Evolutionary conservation across 2,113 vertebrate species (phyloP).

Genomic region (Acrocephalus arundinaceus): DNA sequence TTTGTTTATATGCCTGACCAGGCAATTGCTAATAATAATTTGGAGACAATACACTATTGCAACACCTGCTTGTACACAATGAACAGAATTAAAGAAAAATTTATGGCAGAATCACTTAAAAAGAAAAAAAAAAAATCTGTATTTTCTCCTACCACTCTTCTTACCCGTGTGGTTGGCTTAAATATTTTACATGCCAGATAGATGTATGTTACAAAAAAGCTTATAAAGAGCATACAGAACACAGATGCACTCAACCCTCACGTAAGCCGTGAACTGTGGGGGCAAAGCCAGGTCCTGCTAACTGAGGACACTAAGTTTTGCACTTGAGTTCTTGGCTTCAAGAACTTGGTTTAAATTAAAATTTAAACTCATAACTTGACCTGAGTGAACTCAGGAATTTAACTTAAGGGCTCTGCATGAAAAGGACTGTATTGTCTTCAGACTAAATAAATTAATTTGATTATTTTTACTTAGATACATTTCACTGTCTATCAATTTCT

Average conservation of each 20-base stretch:
- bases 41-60: not conserved
- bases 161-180: not conserved
- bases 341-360: not conserved
- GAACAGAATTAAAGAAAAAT: not conserved
- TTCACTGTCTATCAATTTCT: not conserved
- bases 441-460: not conserved
- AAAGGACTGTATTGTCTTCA: not conserved
- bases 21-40: not conserved
- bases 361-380: not conserved
- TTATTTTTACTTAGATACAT: not conserved
- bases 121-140: too few relatives aligned
- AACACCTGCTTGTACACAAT: not conserved
- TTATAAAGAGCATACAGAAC: not conserved
- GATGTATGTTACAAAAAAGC: not conserved
- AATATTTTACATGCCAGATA: fast-evolving
- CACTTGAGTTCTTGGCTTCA: not conserved
- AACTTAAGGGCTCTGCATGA: not conserved
- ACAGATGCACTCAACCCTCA: not conserved
- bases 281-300: not conserved
- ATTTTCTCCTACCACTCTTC: not conserved
- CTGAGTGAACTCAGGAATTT: not conserved
- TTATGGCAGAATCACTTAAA: not conserved
- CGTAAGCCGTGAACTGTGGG: fast-evolving
- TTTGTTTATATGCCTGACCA: not conserved
- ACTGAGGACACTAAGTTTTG: not conserved